Base-by-base conservation (phyloP, 2,113 vertebrate genomes). In the Anarrhichthys ocellatus region DNA sequence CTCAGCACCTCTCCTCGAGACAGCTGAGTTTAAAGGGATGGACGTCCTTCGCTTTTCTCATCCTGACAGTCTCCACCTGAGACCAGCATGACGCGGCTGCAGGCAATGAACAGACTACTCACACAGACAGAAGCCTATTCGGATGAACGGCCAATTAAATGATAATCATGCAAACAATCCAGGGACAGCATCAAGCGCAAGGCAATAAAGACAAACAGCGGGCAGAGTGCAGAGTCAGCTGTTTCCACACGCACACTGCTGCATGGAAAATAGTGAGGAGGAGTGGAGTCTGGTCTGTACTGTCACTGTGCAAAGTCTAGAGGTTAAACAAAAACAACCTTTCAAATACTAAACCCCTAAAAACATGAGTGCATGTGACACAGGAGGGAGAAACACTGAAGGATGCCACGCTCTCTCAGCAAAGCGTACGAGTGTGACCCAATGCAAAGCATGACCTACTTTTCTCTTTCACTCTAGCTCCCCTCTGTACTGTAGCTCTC, bases 371-470 rank as follows among this genome's bases (percentile, higher is more conserved):
- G 38, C 63, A 74, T 70, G 42, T 50, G 81, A 72, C 34, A 70
- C 54, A 34, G 67, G 29, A 85, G 71, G 66, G 46, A 87, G 79
- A 85, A 70, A 89, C 63, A 74, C 1, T 78, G 84, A 90, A 71
- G 80, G 84, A 83, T 68, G 82, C 81, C 74, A 76, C 20, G 80
- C 82, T 88, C 74, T 76, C 84, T 79, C 88, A 82, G 89, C 76
- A 87, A 86, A 87, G 87, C 74, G 73, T 89, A 70, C 22, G 81
- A 92, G 81, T 89, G 85, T 90, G 92, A 93, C 89, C 89, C 86
- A 90, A 87, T 67, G 78, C 67, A 87, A 71, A 89, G 89, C 88
- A 85, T 48, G 95, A 95, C 94, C 95, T 95, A 95, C 92, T 94
- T 95, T 94, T 82, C 84, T 65, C 59, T 82, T 70, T 87, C 85